Evolutionary conservation across 2,888 invertebrate genomes (phyloP), one percentile per base, ranked within the genome.

Genomic region (Hyppa rectilinea): DNA sequence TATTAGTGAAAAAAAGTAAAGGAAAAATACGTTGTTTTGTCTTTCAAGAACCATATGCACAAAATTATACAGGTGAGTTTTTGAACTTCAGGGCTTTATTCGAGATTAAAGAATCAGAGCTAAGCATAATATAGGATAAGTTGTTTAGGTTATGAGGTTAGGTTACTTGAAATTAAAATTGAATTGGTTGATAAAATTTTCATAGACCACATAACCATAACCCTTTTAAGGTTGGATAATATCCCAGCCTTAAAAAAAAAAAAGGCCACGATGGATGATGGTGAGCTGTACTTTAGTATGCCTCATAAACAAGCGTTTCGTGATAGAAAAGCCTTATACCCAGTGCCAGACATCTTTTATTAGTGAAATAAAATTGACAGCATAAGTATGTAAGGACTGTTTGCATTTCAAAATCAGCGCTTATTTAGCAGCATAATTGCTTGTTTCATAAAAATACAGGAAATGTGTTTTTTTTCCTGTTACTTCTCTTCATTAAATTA

Each of bases 1-100:
- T 67, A 73, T 53, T 31, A 75, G 63, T 66, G 61, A 70, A 68
- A 55, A 49, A 43, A 65, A 29, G n/a, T n/a, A 31, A 7, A 69
- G 62, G 26, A 53, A 62, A 26, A 40, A n/a, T 34, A 26, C 49
- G 12, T 40, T 56, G 14, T 47, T 55, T 40, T 29, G 14, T 17
- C 69, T 49, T 20, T 38, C 10, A 43, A 26, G 26, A 61, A 26
- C 6, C 14, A 29, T 26, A 0, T 12, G 14, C 31, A 53, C 31
- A 23, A n/a, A 36, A 23, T 52, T 66, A 69, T 17, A 49, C 29
- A 56, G 38, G 31, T 43, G 69, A 74, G 47, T 38, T 69, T 67
- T 43, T n/a, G 10, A 34, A 73, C 45, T 45, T 34, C 23, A 75
- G 6, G 2, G 12, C 29, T 29, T 20, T 52, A 65, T 23, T 20